Base-by-base conservation (phyloP, 2,888 invertebrate genomes). In the Pocota personata region DNA sequence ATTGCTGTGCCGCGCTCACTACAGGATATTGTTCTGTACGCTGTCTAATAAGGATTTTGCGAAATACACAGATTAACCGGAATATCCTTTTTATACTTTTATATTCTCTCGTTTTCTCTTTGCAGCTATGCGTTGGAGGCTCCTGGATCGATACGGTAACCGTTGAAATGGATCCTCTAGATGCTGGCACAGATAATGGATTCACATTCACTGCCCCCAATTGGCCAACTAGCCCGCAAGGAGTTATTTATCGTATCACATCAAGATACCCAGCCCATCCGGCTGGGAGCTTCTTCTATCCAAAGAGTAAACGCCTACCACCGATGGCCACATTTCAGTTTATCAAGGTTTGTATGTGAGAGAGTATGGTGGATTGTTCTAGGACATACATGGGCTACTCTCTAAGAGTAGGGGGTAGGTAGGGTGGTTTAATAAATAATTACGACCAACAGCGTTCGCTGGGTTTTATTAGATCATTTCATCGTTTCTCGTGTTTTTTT, bases 181-280 rank as follows among this genome's bases (percentile, higher is more conserved):
- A 98, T 92, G 98, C 97, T 12, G 98, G 98, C 66, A 98, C 97
- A 50, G 98, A 98, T 94, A 97, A 97, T 92, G 98, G 98, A 3
- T 97, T 98, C 93, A 98, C 98, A 67, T 98, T 98, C 93, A 98
- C 98, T 16, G 97, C 98, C n/a, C 98, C 98, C 62, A 97, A 98
- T 93, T 98, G 98, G 98, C 97, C 97, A 67, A 97, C 97, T 19
- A 96, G 96, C 62, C 98, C 98, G 1, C 97, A 96, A 91, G 97
- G 97, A 88, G 96, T 96, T 88, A 97, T 98, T 88, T 96, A 97
- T 93, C 95, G 96, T 90, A 97, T 98, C 93, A 98, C 98, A 35
- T 96, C 97, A 57, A 95, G 95, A 88, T 96, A 96, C 92, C 98
- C 98, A 8, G 95, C 96, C 78, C 98, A 98, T 93, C 97, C 97